Conservation (phyloP, 2,888 invertebrate genomes). For the Zeuzera pyrina region DNA sequence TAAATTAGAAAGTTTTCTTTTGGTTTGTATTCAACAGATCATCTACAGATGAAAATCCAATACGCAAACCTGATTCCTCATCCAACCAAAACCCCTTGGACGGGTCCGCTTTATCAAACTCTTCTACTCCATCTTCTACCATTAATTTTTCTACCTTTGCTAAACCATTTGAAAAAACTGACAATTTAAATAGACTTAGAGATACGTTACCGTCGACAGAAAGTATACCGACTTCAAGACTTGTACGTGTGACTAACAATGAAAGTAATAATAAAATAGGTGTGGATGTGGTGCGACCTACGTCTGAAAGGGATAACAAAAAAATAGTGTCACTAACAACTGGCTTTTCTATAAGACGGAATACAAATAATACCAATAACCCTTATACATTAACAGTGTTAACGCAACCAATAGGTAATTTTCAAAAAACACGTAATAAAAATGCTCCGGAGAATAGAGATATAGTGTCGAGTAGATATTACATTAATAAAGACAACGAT, state of each 20-base stretch:
- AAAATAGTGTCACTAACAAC: conserved; percentile 57
- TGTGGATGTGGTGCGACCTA: conserved; percentile 35
- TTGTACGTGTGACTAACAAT: conserved; percentile 42
- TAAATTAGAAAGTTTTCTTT: conserved; percentile 62
- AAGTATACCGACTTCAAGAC: conserved; percentile 34
- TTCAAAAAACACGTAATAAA: conserved; percentile 11
- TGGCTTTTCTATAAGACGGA: conserved; percentile 62
- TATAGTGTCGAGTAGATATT: conserved; percentile 28
- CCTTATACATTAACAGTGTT: conserved; percentile 60
- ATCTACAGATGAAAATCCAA: conserved; percentile 66
- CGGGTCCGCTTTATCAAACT: conserved; percentile 35
- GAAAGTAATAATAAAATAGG: conserved; percentile 33
- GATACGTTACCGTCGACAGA: conserved; percentile 48
- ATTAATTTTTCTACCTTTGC: conserved; percentile 62
- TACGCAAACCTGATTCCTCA: conserved; percentile 44
- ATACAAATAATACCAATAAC: conserved; percentile 50
- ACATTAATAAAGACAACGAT: conserved; percentile 31
- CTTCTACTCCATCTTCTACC: conserved; percentile 31
- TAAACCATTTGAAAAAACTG: conserved; percentile 66
- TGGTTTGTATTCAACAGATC: conserved; percentile 74
- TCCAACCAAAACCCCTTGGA: conserved; percentile 56
- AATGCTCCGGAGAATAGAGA: conserved; percentile 16
- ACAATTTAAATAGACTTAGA: conserved; percentile 47
- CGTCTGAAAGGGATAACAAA: conserved; percentile 36
- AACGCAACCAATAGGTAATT: conserved; percentile 47